Conservation (phyloP, 2,888 invertebrate genomes). For the Sylvicola cinctus region DNA sequence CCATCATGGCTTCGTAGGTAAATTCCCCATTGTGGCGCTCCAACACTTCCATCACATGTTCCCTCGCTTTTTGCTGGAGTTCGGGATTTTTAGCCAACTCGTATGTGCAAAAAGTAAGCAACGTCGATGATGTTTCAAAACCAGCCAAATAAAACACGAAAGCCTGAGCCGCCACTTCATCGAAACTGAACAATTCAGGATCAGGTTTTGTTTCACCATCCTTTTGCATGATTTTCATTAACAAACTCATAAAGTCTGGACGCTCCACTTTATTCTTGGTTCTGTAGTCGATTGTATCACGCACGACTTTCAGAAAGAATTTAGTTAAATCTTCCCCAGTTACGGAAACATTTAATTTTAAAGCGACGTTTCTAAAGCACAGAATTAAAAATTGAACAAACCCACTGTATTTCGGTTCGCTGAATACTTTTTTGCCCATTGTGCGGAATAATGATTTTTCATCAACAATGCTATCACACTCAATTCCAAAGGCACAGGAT, state of each 20-base stretch:
- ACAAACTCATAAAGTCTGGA: slow-evolving; percentile 8
- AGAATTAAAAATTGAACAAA: not conserved
- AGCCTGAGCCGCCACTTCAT: slow-evolving; percentile 27
- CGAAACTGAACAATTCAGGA: slow-evolving; percentile 15
- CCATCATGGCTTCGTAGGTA: slow-evolving; percentile 20
- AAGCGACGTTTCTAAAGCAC: too few species aligned
- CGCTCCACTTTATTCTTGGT: slow-evolving; percentile 8
- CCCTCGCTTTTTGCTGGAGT: slow-evolving; percentile 19
- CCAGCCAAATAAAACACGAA: slow-evolving; percentile 28
- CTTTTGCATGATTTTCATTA: slow-evolving; percentile 8
- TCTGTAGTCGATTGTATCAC: slow-evolving; percentile 7
- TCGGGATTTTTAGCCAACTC: slow-evolving; percentile 24
- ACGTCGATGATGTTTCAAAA: slow-evolving; percentile 25
- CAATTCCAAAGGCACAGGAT: slow-evolving; percentile 20
- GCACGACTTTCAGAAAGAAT: slow-evolving; percentile 7
- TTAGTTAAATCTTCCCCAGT: slow-evolving; percentile 3
- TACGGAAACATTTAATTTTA: not conserved
- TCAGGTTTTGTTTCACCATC: slow-evolving; percentile 2
- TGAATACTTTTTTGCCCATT: slow-evolving; percentile 7
- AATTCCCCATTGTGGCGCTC: slow-evolving; percentile 16
- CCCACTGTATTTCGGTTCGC: slow-evolving; percentile 1
- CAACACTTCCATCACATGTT: slow-evolving; percentile 19
- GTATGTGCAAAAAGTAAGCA: slow-evolving; percentile 23
- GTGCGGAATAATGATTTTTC: slow-evolving; percentile 14
- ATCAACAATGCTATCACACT: slow-evolving; percentile 16